Conservation (phyloP, 2,888 invertebrate species). For the Galeruca laticollis region DNA sequence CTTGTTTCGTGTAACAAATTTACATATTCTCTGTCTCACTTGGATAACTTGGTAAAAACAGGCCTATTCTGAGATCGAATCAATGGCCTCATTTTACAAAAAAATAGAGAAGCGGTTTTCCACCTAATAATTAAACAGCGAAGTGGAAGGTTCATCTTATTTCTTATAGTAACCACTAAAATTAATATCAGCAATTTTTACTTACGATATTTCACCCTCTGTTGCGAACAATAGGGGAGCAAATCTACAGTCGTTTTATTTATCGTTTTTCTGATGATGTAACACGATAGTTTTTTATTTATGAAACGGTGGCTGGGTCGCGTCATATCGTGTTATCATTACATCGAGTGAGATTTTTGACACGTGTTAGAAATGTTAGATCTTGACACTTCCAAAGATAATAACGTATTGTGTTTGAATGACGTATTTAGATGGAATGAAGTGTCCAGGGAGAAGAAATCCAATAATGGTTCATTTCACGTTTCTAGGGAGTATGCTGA, state of each 20-base stretch:
- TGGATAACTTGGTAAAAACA: too few species aligned
- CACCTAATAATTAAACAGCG: too few species aligned
- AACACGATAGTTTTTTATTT: conserved; percentile 53
- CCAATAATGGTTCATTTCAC: not conserved
- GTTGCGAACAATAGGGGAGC: conserved; percentile 50
- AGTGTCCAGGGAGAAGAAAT: conserved; percentile 1
- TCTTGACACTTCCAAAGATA: conserved; percentile 46
- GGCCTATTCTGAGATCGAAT: too few species aligned
- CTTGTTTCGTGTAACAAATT: too few species aligned
- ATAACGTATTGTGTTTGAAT: conserved; percentile 38
- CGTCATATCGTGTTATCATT: conserved; percentile 46
- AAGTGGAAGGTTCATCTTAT: too few species aligned
- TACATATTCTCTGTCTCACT: too few species aligned
- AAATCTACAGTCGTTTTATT: conserved; percentile 46
- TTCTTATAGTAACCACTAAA: not conserved
- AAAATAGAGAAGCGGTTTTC: too few species aligned
- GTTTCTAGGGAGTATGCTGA: too few species aligned
- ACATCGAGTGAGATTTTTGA: conserved; percentile 52
- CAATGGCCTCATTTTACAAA: too few species aligned
- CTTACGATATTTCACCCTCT: conserved; percentile 37
- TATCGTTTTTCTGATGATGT: conserved; percentile 43
- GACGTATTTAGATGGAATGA: conserved; percentile 16
- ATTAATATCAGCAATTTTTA: conserved; percentile 5
- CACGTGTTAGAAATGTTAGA: conserved; percentile 53
- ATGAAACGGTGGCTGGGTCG: conserved; percentile 41